Evolutionary conservation across 2,113 vertebrate species (phyloP).

Genomic region (Conger conger): DNA sequence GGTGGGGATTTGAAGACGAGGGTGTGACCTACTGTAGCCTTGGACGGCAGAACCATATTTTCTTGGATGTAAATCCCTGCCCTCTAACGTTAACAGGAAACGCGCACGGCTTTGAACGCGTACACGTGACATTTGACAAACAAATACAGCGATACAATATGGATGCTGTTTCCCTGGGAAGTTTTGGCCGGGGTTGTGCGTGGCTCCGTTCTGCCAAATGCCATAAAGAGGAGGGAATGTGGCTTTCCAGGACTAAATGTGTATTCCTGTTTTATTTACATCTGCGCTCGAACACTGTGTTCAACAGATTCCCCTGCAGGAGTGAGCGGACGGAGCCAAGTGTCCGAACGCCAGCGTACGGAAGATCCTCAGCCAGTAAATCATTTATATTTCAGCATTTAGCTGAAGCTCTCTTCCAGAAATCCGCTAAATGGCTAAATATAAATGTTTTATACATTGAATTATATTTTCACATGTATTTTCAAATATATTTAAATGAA

Average conservation of each 20-base stretch:
- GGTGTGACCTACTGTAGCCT: conserved; percentile 37
- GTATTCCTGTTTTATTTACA: conserved; percentile 8
- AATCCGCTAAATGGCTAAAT: neutral
- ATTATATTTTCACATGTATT: too few relatives aligned
- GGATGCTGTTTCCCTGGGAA: conserved; percentile 44
- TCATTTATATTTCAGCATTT: neutral
- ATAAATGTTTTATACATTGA: too few relatives aligned
- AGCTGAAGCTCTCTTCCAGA: neutral
- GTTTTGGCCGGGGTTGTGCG: neutral
- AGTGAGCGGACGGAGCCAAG: neutral
- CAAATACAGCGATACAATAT: conserved; percentile 60
- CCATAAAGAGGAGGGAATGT: conserved; percentile 1
- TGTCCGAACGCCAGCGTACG: neutral
- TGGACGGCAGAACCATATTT: conserved; percentile 59
- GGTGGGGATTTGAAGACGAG: too few relatives aligned
- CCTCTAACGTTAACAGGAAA: conserved; percentile 67
- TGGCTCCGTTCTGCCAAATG: conserved; percentile 42
- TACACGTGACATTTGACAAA: conserved; percentile 61
- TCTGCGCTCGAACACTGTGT: neutral
- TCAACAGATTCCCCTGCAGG: neutral
- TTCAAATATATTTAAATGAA: too few relatives aligned
- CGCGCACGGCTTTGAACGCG: conserved; percentile 58
- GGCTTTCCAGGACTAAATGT: neutral
- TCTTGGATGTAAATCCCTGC: conserved; percentile 50
- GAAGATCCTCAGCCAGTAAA: neutral